Evolutionary conservation across 2,113 vertebrate genomes (phyloP).

Genomic region (Oncorhynchus masou): DNA sequence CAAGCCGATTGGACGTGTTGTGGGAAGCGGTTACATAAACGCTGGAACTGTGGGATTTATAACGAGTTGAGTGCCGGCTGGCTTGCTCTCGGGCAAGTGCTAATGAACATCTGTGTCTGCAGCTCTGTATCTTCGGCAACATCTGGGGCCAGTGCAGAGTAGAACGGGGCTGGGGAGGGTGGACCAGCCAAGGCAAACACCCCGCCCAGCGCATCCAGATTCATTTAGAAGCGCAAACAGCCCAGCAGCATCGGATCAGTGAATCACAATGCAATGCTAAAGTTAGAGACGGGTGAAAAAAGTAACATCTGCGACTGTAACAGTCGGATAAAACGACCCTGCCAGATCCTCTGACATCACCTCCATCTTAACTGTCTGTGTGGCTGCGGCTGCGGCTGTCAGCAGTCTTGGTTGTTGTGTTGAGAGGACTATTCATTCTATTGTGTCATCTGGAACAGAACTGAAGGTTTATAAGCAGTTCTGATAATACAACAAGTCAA

Average conservation of each 20-base stretch:
- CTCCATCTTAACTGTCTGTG: neutral
- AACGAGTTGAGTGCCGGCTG: neutral
- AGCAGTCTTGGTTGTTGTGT: neutral
- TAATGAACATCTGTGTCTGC: slow-evolving; percentile 34
- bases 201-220: slow-evolving; percentile 8
- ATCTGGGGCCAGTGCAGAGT: slow-evolving; percentile 17
- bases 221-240: neutral
- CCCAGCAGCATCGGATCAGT: neutral
- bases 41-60: neutral
- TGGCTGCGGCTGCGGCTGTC: no score
- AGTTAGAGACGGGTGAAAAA: neutral
- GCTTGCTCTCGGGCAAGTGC: neutral
- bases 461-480: slow-evolving; percentile 10
- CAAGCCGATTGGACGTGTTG: slow-evolving; percentile 2
- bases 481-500: slow-evolving; percentile 23
- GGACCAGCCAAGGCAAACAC: slow-evolving; percentile 3
- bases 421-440: neutral
- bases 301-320: neutral
- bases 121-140: neutral
- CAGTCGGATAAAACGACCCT: neutral
- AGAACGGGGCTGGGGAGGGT: neutral
- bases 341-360: neutral
- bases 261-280: neutral
- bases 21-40: neutral
- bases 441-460: slow-evolving; percentile 16